Conservation (phyloP, 2,113 vertebrate genomes). For the Pycnonotus jocosus region DNA sequence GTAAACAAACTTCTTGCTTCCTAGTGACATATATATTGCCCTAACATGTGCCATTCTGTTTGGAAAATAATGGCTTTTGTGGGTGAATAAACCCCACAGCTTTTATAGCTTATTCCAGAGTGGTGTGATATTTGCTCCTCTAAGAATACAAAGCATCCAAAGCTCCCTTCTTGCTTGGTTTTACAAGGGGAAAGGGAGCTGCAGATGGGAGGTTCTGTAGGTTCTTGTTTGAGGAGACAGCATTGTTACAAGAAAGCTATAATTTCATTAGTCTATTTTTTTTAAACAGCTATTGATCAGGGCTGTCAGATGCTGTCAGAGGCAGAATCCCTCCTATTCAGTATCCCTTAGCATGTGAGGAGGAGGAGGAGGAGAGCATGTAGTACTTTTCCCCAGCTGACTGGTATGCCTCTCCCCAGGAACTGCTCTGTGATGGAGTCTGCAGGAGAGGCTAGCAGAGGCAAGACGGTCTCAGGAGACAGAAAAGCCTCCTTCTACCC, state of each 20-base stretch:
- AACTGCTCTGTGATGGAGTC: neutral
- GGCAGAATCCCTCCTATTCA: neutral
- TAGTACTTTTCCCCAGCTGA: neutral
- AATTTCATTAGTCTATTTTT: neutral
- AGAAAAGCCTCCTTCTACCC: neutral
- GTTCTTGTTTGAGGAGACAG: neutral
- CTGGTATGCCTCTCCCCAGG: neutral
- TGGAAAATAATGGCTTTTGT: neutral
- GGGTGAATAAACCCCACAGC: neutral
- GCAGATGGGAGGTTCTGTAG: neutral
- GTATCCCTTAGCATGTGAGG: neutral
- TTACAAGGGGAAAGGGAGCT: neutral
- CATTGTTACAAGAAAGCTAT: neutral
- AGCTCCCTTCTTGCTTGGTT: neutral
- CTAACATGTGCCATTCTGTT: neutral
- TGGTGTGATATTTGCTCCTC: neutral
- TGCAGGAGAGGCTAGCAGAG: neutral
- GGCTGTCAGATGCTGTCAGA: neutral
- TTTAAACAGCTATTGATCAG: neutral
- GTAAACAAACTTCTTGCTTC: conserved; percentile 1
- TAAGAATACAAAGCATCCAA: neutral
- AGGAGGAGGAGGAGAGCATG: neutral
- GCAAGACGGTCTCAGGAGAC: neutral
- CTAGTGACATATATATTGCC: neutral
- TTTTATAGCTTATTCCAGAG: neutral